Base-by-base conservation (phyloP, 2,888 invertebrate genomes). In the Tipula vernalis region DNA sequence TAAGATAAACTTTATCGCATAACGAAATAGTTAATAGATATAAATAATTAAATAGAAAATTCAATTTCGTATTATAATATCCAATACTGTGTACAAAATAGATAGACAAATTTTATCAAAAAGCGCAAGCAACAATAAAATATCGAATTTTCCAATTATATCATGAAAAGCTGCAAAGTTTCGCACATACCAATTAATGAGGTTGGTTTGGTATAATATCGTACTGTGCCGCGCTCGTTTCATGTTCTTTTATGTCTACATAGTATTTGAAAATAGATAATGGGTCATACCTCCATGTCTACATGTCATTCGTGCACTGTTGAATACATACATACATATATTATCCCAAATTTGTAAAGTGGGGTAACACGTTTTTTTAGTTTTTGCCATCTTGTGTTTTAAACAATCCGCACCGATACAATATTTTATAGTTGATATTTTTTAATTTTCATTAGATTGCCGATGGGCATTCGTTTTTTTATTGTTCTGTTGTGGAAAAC, bases 101-200 rank as follows among this genome's bases (percentile, higher is more conserved):
- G 71, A 71, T 71, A 71, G 28, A 71, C 28, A 71, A 18, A 28
- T 28, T 71, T 71, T 2, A 28, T 28, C 18, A 71, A 5, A n/a
- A n/a, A 15, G 3, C 15, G 3, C 15, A n/a, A 18, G 8, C 28
- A 71, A 71, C 71, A 71, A 71, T 28, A 71, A 28, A 18, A 71
- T 28, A 71, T 71, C 12, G 28, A 84, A 84, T 84, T 41, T 84
- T 84, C 41, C 84, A 84, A 39, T 84, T 84, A 84, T 84, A 44
- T 86, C 39, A 36, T n/a, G 42, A 28, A 87, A 87, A 87, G 87
- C 87, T 87, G 87, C 87, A 87, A 87, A 87, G 87, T 87, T 87
- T 87, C 87, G 86, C 87, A 87, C 87, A 87, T 87, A 86, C 85
- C 87, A 87, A 87, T 87, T 87, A 87, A 87, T 87, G 87, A 87